Conservation (phyloP, 2,888 invertebrate genomes). For the Lasioglossum malachurum region DNA sequence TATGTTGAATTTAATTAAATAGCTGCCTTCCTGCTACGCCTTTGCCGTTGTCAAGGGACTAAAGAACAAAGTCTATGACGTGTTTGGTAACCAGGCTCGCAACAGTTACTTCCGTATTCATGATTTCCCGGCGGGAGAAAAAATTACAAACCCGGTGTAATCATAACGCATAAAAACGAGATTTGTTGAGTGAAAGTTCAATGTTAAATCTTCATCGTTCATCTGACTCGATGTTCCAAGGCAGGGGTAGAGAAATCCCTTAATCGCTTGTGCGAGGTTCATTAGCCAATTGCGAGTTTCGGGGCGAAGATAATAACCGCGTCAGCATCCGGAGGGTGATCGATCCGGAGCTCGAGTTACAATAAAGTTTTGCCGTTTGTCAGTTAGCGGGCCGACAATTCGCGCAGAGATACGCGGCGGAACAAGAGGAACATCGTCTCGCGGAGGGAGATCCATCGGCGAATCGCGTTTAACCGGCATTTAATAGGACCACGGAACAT, state of each 20-base stretch:
- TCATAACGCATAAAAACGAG: neutral
- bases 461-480: neutral
- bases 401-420: neutral
- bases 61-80: neutral
- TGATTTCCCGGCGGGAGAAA: neutral
- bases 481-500: slow-evolving; percentile 18
- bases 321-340: neutral
- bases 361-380: neutral
- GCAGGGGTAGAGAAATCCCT: neutral
- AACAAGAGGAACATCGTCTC: neutral
- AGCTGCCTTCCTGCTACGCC: neutral
- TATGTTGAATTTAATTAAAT: neutral
- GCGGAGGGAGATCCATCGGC: neutral
- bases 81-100: neutral
- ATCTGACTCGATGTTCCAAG: neutral
- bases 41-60: neutral
- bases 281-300: neutral
- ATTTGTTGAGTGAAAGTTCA: neutral
- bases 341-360: neutral
- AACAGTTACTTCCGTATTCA: neutral
- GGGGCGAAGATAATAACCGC: neutral
- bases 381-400: neutral
- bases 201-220: no score
- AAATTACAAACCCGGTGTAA: neutral
- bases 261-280: neutral